Evolutionary conservation across 2,888 invertebrate species (phyloP).

Genomic region (Leucozona laternaria): DNA sequence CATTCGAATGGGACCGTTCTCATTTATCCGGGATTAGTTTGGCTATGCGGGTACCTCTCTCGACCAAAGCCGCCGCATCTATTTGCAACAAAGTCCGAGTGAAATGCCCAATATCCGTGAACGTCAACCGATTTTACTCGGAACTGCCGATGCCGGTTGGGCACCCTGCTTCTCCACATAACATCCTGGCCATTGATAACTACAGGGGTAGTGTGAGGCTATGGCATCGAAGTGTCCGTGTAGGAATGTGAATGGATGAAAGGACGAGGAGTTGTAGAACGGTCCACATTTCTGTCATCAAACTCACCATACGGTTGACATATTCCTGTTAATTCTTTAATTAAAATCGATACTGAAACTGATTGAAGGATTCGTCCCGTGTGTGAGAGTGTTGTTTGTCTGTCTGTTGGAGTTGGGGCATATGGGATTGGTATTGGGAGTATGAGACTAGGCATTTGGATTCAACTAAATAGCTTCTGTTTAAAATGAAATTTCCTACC

Average conservation of each 20-base stretch:
- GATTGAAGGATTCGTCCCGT: slow-evolving; percentile 74
- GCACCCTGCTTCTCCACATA: neutral
- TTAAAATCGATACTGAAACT: slow-evolving; percentile 77
- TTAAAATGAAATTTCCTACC: slow-evolving; percentile 71
- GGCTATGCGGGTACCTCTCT: slow-evolving; percentile 50
- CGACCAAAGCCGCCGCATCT: slow-evolving; percentile 18
- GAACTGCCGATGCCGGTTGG: slow-evolving; percentile 23
- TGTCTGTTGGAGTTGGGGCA: slow-evolving; percentile 18
- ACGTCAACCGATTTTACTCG: slow-evolving; percentile 59
- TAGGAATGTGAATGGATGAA: slow-evolving; percentile 59
- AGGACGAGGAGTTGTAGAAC: slow-evolving; percentile 20
- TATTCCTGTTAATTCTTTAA: slow-evolving; percentile 77
- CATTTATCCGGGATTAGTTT: slow-evolving; percentile 77
- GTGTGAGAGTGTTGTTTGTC: slow-evolving; percentile 11
- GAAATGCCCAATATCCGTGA: slow-evolving; percentile 71
- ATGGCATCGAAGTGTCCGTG: slow-evolving; percentile 30
- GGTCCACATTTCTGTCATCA: slow-evolving; percentile 73
- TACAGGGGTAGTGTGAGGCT: neutral
- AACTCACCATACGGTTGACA: slow-evolving; percentile 76
- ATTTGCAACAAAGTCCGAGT: slow-evolving; percentile 52
- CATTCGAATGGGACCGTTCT: slow-evolving; percentile 76
- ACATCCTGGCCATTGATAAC: slow-evolving; percentile 22
- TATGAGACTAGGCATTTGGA: slow-evolving; percentile 49
- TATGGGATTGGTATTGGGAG: neutral
- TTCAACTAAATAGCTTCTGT: slow-evolving; percentile 75